Percentiles rank a stretch among this genome's conserved stretches.
Evolutionary conservation across 1,140 invertebrate species (phyloP).

Genomic region (Lutraria rhynchaena): DNA sequence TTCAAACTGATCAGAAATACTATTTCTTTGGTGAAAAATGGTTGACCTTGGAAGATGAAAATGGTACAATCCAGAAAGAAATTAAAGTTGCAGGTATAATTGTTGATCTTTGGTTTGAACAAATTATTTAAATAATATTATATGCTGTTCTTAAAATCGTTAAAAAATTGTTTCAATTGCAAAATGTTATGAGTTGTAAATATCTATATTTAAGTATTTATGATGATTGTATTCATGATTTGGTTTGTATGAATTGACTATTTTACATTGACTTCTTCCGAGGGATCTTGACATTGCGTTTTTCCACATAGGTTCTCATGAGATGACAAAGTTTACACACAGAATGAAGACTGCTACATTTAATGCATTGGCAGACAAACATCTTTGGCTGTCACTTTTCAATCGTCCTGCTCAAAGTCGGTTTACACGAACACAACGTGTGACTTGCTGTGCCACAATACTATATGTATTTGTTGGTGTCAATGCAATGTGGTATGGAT

Average conservation of each 20-base stretch:
- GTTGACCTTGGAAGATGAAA: conserved; percentile 73
- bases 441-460: conserved; percentile 76
- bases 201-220: too few species aligned
- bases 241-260: too few species aligned
- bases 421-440: conserved; percentile 78
- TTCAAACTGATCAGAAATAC: conserved; percentile 73
- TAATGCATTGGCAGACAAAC: conserved; percentile 71
- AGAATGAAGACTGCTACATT: conserved; percentile 40
- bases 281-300: too few species aligned
- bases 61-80: conserved; percentile 74
- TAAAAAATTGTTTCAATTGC: background rate
- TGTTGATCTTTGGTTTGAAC: background rate
- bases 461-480: conserved; percentile 76
- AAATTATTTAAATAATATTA: background rate
- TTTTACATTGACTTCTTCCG: too few species aligned
- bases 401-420: conserved; percentile 75
- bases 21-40: conserved; percentile 75
- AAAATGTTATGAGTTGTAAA: too few species aligned
- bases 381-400: conserved; percentile 78
- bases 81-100: conserved; percentile 69
- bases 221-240: too few species aligned
- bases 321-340: conserved; percentile 49
- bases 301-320: conserved; percentile 49
- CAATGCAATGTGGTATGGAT: conserved; percentile 79
- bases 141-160: background rate